A percentile compares a stretch with the other conserved stretches of the same genome.
These are phyloP conservation scores for Drosophila merina DNA, from an alignment of 2,888 invertebrate genomes.

Conservation along the genomic window DNA sequence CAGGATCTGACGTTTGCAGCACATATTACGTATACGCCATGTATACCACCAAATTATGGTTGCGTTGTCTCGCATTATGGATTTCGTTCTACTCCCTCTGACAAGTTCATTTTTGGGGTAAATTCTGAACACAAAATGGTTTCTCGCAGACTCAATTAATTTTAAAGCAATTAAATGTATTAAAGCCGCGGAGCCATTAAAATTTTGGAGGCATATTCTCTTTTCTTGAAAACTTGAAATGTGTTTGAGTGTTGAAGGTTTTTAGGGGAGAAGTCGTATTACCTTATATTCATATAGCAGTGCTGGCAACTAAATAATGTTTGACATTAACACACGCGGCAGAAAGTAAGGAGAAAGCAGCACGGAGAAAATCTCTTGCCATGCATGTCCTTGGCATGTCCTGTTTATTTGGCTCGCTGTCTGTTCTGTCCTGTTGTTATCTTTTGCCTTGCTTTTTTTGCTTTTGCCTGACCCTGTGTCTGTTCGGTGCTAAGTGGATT, in stretches of 20 bases:
- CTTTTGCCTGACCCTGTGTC: slow-evolving; percentile 21
- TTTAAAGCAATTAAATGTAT: slow-evolving; percentile 44
- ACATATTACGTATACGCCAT: slow-evolving; percentile 36
- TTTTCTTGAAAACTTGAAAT: slow-evolving; percentile 5
- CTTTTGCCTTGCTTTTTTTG: slow-evolving; percentile 20
- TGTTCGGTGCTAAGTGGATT: slow-evolving; percentile 53
- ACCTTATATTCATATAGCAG: slow-evolving; percentile 50
- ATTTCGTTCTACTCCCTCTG: neutral
- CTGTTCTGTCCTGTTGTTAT: slow-evolving; percentile 19
- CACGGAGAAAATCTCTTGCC: neutral
- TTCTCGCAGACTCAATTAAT: slow-evolving; percentile 18
- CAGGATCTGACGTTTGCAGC: slow-evolving; percentile 43
- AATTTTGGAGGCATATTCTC: slow-evolving; percentile 9
- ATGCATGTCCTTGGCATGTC: slow-evolving; percentile 31
- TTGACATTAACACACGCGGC: slow-evolving; percentile 30
- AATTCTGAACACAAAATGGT: slow-evolving; percentile 16
- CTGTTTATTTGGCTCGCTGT: slow-evolving; percentile 16
- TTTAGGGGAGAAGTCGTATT: slow-evolving; percentile 23
- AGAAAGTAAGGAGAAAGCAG: neutral
- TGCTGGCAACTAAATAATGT: slow-evolving; percentile 46
- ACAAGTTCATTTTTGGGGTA: neutral
- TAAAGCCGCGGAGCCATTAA: slow-evolving; percentile 30
- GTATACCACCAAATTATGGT: neutral
- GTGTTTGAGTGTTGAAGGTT: slow-evolving; percentile 2
- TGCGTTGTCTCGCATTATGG: neutral